Conservation (phyloP, 2,888 invertebrate species). For the Stramonita haemastoma region DNA sequence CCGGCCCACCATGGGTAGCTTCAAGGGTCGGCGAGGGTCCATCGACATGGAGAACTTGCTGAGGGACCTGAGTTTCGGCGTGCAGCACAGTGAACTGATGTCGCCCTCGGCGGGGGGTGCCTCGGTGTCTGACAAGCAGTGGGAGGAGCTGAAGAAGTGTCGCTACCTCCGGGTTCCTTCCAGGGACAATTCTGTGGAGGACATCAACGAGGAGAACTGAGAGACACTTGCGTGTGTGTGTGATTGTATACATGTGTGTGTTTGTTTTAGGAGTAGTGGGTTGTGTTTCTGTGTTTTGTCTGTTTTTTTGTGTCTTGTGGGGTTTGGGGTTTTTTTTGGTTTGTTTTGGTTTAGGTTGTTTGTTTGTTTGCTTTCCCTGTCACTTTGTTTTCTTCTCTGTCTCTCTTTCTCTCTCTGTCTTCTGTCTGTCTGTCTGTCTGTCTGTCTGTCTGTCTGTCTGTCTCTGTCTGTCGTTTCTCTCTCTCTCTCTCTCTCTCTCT, state of each 20-base stretch:
- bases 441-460: too few relatives aligned
- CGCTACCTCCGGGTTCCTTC: conserved; percentile 33
- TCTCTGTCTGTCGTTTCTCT: too few relatives aligned
- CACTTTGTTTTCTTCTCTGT: too few relatives aligned
- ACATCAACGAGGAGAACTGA: neutral
- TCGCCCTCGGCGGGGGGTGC: neutral
- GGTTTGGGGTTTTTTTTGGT: neutral
- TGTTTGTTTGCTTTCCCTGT: too few relatives aligned
- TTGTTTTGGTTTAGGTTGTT: too few relatives aligned
- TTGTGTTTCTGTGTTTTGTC: neutral
- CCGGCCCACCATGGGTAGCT: conserved; percentile 6
- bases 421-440: too few relatives aligned
- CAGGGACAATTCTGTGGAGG: neutral
- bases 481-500: too few relatives aligned
- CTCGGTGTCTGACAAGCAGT: neutral
- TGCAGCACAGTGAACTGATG: conserved; percentile 34
- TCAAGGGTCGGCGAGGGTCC: conserved; percentile 23
- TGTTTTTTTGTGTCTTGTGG: neutral
- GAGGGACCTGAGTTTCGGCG: conserved; percentile 32
- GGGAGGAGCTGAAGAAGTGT: conserved; percentile 39
- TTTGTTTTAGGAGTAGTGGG: conserved; percentile 4
- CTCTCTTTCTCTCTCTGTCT: too few relatives aligned
- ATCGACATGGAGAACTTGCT: conserved; percentile 29
- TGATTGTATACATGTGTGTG: neutral
- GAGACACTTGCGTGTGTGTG: neutral